Percentiles rank a stretch among this genome's conserved stretches.
Evolutionary conservation across 2,888 invertebrate genomes (phyloP).

Genomic region (Drosophila peninsularis): DNA sequence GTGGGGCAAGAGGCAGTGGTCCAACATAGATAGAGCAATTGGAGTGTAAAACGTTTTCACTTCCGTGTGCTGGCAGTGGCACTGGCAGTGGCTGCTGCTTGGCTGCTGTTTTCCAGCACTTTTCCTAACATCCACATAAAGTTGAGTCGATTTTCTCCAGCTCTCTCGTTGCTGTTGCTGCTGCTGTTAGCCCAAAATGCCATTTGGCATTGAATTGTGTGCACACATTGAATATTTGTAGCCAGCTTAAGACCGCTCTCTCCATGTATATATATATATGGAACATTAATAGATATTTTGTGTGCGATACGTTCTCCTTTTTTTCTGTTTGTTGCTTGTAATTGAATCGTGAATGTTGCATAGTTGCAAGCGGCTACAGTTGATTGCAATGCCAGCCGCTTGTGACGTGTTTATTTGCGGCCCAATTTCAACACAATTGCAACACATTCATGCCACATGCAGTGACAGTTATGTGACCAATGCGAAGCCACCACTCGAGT

Average conservation of each 20-base stretch:
- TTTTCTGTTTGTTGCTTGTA: conserved; percentile 30
- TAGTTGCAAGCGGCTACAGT: conserved; percentile 31
- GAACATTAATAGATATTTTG: conserved; percentile 71
- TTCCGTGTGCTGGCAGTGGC: conserved; percentile 68
- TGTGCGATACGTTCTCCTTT: conserved; percentile 15
- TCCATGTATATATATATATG: conserved; percentile 31
- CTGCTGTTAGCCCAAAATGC: conserved; percentile 68
- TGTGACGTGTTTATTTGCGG: conserved; percentile 54
- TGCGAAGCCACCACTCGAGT: conserved; percentile 45
- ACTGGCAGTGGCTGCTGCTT: conserved; percentile 22
- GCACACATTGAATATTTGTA: conserved; percentile 75
- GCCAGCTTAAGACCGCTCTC: conserved; percentile 58
- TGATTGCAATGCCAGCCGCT: conserved; percentile 35
- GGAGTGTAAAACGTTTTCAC: conserved; percentile 80
- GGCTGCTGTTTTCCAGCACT: conserved; percentile 57
- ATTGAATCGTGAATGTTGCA: conserved; percentile 62
- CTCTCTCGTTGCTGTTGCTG: conserved; percentile 25
- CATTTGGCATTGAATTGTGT: conserved; percentile 78
- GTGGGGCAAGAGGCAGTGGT: background rate
- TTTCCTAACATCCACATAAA: conserved; percentile 73
- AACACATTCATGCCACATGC: conserved; percentile 71
- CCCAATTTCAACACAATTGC: conserved; percentile 50
- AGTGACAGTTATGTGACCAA: conserved; percentile 68
- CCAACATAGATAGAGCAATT: conserved; percentile 59
- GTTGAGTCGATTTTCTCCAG: conserved; percentile 67